Evolutionary conservation across 2,113 vertebrate genomes (phyloP).

Genomic region (Mastomys natalensis): DNA sequence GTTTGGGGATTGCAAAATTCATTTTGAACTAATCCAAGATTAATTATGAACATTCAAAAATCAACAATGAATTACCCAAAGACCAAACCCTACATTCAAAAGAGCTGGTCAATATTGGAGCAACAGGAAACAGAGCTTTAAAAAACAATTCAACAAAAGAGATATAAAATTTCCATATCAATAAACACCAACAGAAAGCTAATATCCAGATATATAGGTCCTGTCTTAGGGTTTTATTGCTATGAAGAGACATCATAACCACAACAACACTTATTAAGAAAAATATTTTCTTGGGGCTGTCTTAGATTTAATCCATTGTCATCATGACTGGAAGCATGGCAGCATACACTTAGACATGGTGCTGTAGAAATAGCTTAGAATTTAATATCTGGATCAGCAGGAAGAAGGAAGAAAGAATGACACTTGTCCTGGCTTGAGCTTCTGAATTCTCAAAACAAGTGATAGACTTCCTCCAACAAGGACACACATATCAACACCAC

Average conservation of each 20-base stretch:
- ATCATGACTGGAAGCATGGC: not conserved
- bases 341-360: not conserved
- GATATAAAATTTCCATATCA: not conserved
- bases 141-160: not conserved
- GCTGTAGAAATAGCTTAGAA: not conserved
- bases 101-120: not conserved
- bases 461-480: not conserved
- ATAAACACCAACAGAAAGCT: not conserved
- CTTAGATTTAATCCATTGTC: not conserved
- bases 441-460: not conserved
- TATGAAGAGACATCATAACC: not conserved
- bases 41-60: not conserved
- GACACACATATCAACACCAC: not conserved
- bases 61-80: not conserved
- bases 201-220: not conserved
- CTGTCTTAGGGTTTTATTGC: not conserved
- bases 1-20: not conserved
- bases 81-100: not conserved
- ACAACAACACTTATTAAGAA: not conserved
- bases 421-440: not conserved
- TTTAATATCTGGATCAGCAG: no score
- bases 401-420: not conserved
- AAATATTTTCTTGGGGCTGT: not conserved
- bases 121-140: not conserved
- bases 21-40: not conserved